These are phyloP conservation scores for Octodon degus DNA, from an alignment of 2,113 vertebrate species.

Conservation along the genomic window DNA sequence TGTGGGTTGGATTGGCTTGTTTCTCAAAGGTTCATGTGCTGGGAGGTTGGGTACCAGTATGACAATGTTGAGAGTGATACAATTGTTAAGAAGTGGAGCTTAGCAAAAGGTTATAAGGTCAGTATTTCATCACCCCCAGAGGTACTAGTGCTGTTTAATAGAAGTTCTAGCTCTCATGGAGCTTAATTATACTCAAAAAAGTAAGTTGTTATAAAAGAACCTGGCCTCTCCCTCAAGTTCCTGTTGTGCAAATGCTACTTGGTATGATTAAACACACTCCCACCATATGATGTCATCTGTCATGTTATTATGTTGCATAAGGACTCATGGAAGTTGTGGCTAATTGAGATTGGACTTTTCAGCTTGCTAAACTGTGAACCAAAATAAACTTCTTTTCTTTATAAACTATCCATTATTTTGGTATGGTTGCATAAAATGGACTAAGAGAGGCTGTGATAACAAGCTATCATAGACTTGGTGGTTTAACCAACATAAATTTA, in stretches of 20 bases:
- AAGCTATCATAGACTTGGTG: not conserved
- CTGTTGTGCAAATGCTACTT: not conserved
- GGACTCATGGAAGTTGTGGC: not conserved
- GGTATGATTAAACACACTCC: not conserved
- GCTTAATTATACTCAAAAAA: not conserved
- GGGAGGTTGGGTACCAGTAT: not conserved
- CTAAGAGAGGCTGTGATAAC: not conserved
- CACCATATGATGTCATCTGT: not conserved
- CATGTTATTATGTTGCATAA: not conserved
- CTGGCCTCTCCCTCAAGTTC: not conserved
- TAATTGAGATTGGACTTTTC: not conserved
- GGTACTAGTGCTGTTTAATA: no score
- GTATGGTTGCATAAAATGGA: not conserved
- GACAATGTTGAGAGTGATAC: not conserved
- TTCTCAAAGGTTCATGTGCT: not conserved
- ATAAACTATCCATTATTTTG: not conserved
- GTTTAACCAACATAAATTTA: slow-evolving; percentile 5
- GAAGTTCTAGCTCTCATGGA: not conserved
- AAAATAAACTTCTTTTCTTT: not conserved
- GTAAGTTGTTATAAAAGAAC: not conserved
- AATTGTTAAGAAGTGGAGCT: not conserved
- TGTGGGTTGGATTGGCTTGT: not conserved
- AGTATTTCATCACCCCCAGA: not conserved
- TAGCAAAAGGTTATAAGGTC: not conserved
- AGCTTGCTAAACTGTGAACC: not conserved